Percentiles rank a stretch among this genome's conserved stretches.
Conservation (phyloP, 2,888 invertebrate genomes). For the Tubulanus polymorphus region DNA sequence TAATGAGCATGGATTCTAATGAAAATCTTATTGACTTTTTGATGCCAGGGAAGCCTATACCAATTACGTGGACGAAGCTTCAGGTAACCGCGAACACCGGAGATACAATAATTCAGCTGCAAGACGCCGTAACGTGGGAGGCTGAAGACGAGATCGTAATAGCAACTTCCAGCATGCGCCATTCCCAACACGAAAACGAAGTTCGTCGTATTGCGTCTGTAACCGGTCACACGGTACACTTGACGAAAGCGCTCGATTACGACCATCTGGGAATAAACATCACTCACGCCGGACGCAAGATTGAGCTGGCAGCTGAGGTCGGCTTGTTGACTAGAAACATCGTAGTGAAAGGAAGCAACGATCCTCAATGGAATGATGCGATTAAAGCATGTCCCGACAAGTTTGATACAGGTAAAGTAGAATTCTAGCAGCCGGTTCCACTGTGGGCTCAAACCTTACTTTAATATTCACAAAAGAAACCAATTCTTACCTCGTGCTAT, state of each 20-base stretch:
- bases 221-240: neutral
- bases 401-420: slow-evolving; percentile 45
- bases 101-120: slow-evolving; percentile 25
- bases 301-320: slow-evolving; percentile 44
- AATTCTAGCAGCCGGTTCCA: no score
- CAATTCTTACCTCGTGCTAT: no score
- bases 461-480: no score
- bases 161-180: slow-evolving; percentile 25
- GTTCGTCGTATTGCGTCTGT: slow-evolving; percentile 25
- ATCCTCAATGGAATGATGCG: slow-evolving; percentile 35
- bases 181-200: slow-evolving; percentile 42
- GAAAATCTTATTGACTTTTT: no score
- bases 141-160: slow-evolving; percentile 23
- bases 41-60: slow-evolving; percentile 34
- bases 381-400: slow-evolving; percentile 43
- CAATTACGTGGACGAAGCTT: slow-evolving; percentile 39
- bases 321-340: slow-evolving; percentile 45
- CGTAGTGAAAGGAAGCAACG: slow-evolving; percentile 34
- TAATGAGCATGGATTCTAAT: no score
- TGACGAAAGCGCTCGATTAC: slow-evolving; percentile 10
- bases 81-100: slow-evolving; percentile 30
- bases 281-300: slow-evolving; percentile 24
- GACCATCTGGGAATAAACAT: slow-evolving; percentile 34
- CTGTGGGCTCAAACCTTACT: no score
- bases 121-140: slow-evolving; percentile 34